These are phyloP conservation scores for Trachemys scripta DNA, from an alignment of 2,113 vertebrate genomes.

Conservation along the genomic window DNA sequence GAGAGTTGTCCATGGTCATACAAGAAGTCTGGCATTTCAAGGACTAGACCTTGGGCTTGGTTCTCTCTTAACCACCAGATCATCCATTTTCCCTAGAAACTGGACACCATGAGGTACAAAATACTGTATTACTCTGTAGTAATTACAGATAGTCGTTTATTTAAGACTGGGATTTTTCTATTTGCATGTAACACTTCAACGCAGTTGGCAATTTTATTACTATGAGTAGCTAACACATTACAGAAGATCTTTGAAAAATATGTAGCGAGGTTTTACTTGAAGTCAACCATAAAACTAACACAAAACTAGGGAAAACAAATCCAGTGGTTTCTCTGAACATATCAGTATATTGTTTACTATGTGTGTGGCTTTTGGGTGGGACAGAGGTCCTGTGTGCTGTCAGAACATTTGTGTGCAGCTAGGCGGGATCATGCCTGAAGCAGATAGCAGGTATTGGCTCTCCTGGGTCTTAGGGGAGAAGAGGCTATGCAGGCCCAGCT, in stretches of 20 bases:
- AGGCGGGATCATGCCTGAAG: not conserved
- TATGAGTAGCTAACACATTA: not conserved
- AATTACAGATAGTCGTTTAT: not conserved
- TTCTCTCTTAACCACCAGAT: not conserved
- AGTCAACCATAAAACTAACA: slow-evolving; percentile 26
- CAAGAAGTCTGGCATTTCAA: not conserved
- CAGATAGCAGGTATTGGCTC: not conserved
- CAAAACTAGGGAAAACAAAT: slow-evolving; percentile 46
- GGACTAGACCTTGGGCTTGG: not conserved
- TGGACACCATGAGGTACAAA: not conserved
- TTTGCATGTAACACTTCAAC: not conserved
- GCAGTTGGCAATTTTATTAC: not conserved
- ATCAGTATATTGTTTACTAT: not conserved
- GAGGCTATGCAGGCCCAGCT: not conserved
- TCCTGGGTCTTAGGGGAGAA: not conserved
- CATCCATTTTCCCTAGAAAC: not conserved
- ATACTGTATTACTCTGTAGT: not conserved
- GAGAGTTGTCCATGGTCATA: not conserved
- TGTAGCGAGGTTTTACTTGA: slow-evolving; percentile 6
- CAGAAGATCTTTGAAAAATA: not conserved
- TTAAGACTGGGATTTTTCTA: not conserved
- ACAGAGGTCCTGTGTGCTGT: not conserved
- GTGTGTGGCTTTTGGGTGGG: not conserved
- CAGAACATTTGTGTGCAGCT: fast-evolving
- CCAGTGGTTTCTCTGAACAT: not conserved